phyloP scores from a whole-genome alignment of 2,888 invertebrate genomes.

The Eupithecia subfuscata region DNA sequence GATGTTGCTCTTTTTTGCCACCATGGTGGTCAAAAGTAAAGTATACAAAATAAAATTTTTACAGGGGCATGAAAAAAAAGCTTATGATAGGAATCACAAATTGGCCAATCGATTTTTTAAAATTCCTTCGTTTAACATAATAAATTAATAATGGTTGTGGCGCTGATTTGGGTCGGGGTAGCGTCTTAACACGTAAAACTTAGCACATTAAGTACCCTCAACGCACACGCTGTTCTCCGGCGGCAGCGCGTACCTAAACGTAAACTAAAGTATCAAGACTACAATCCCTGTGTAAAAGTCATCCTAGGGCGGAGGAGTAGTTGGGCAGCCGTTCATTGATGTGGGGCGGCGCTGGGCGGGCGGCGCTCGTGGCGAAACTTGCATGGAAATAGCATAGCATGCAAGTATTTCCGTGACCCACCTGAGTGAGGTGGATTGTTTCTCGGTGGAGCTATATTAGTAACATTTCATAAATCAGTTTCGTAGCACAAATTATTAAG shows the following conservation, averaged over 20 bases:
- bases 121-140: too few species aligned
- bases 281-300: slow-evolving; percentile 33
- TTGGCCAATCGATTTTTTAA: too few species aligned
- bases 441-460: background rate
- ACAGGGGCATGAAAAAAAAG: too few species aligned
- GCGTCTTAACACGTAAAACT: too few species aligned
- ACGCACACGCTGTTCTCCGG: background rate
- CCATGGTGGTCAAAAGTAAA: too few species aligned
- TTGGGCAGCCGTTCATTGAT: slow-evolving; percentile 72
- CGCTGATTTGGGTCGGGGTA: too few species aligned
- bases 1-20: too few species aligned
- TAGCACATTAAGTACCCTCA: background rate
- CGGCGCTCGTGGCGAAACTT: slow-evolving; percentile 53
- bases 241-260: background rate
- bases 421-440: slow-evolving; percentile 42
- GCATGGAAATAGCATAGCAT: slow-evolving; percentile 65
- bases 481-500: background rate
- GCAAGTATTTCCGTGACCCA: slow-evolving; percentile 57
- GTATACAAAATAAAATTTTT: too few species aligned
- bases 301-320: slow-evolving; percentile 67
- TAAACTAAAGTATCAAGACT: slow-evolving; percentile 55
- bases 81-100: too few species aligned
- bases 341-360: slow-evolving; percentile 70
- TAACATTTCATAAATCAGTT: background rate
- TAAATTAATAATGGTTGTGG: too few species aligned